A percentile compares a stretch with the other conserved stretches of the same genome.
phyloP scores from a whole-genome alignment of 1,140 invertebrate genomes.

The Glomeris maerens region DNA sequence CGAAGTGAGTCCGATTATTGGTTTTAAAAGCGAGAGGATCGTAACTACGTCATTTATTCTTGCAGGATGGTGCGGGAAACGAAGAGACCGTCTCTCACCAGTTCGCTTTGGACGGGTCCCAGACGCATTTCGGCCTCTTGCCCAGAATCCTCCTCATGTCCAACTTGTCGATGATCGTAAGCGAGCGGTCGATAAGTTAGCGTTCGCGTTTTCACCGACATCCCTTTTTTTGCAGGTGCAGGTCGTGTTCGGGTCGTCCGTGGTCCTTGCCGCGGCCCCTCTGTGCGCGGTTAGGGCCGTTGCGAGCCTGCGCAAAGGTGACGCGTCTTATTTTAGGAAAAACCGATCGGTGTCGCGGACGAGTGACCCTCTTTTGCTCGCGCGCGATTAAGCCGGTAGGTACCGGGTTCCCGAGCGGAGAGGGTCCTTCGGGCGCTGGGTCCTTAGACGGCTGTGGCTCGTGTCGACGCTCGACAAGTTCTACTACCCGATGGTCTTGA shows the following conservation, averaged over 20 bases:
- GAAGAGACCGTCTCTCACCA: slow-evolving; percentile 43
- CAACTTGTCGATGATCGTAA: slow-evolving; percentile 54
- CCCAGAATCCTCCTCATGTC: slow-evolving; percentile 56
- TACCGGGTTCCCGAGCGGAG: too few species aligned
- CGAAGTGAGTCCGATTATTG: slow-evolving; percentile 13
- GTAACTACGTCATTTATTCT: slow-evolving; percentile 13
- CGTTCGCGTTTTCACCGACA: too few species aligned
- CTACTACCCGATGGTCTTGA: slow-evolving; percentile 56
- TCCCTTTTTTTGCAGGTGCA: too few species aligned
- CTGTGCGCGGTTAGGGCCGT: slow-evolving; percentile 42
- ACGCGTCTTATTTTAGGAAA: slow-evolving; percentile 17
- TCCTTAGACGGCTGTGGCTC: slow-evolving; percentile 52
- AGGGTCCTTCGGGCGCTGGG: too few species aligned
- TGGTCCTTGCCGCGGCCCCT: slow-evolving; percentile 47
- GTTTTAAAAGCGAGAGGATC: neutral
- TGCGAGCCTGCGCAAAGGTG: slow-evolving; percentile 40
- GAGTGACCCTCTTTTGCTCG: too few species aligned
- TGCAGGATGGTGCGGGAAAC: slow-evolving; percentile 47
- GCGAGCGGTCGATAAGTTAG: slow-evolving; percentile 27
- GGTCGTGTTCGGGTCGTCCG: slow-evolving; percentile 43
- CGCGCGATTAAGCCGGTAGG: too few species aligned
- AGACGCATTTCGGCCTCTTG: slow-evolving; percentile 46
- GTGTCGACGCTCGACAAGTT: slow-evolving; percentile 53
- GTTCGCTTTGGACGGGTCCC: slow-evolving; percentile 60
- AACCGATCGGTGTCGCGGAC: too few species aligned